Conservation (phyloP, 1,140 invertebrate genomes). For the Microplitis mediator region DNA sequence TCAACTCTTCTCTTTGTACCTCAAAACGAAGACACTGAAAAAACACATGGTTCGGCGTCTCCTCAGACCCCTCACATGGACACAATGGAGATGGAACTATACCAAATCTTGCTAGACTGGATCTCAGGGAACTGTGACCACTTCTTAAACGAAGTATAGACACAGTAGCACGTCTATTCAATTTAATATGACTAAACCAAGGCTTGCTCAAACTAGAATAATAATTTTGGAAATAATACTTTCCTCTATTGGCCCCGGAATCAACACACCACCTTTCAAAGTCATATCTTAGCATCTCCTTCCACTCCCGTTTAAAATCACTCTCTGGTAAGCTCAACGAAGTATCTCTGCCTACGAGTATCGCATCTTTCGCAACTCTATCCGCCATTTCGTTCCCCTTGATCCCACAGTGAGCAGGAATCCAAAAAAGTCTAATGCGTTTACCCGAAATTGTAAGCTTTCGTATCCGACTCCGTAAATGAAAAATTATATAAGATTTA, state of each 20-base stretch:
- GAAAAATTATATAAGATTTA: background rate
- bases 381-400: background rate
- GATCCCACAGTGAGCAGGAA: slow-evolving; percentile 7
- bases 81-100: background rate
- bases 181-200: background rate
- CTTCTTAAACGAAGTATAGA: slow-evolving; percentile 1
- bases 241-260: background rate
- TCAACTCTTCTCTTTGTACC: background rate
- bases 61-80: background rate
- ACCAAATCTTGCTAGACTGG: slow-evolving; percentile 3
- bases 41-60: slow-evolving; percentile 2
- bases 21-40: background rate
- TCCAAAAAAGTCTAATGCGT: background rate
- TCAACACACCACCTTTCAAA: slow-evolving; percentile 12
- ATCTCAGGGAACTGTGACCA: slow-evolving; percentile 7
- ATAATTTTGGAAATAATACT: background rate
- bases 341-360: background rate
- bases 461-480: background rate
- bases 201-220: background rate
- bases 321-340: background rate
- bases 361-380: background rate
- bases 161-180: background rate
- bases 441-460: background rate
- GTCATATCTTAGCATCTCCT: background rate
- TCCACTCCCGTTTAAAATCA: slow-evolving; percentile 12